Base-by-base conservation (phyloP, 1,140 invertebrate genomes). In the Nixonia krombeini region DNA sequence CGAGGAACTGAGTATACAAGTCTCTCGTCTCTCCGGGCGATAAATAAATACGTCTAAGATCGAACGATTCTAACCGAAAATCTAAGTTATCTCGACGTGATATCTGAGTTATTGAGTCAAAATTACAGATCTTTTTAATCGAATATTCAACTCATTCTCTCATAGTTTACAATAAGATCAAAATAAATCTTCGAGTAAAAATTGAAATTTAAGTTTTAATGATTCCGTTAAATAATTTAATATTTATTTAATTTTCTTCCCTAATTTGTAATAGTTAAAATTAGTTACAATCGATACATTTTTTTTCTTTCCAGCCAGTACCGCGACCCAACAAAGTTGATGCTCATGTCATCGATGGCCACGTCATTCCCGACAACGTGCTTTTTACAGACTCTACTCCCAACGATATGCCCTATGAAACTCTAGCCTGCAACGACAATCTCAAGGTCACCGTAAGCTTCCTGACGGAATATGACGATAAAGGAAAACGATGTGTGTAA, bases 341-440 rank as follows among this genome's bases (percentile, higher is more conserved):
- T 79, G 88, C 84, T 7, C 91, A 94, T 80, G 93, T 96, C 15
- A 91, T 97, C 37, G 92, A 96, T 79, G 94, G 94, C 9, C 95
- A 97, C 80, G 90, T 97, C n/a, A 92, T 97, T 70, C 93, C 93
- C 0, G 89, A 91, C 70, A 88, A 92, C 73, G 93, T 95, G 4
- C 88, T 97, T 10, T 97, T 97, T 83, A 95, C 94, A 1, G 87
- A 91, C 61, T 90, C 94, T 0, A 92, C 94, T 0, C 86, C 88
- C 3, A 88, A 91, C 55, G 89, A 90, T 28, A 78, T 87, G 17
- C 88, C 91, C 45, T 94, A 90, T 70, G 88, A 91, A 73, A 95
- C 93, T 29, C 80, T 94, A 37, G 92, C 94, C 0, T 93, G 93
- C 73, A 88, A 89, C 13, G 94, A 96, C 74, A 92, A 91, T 73